phyloP scores from a whole-genome alignment of 2,113 vertebrate genomes.

The Turdus rufiventris region DNA sequence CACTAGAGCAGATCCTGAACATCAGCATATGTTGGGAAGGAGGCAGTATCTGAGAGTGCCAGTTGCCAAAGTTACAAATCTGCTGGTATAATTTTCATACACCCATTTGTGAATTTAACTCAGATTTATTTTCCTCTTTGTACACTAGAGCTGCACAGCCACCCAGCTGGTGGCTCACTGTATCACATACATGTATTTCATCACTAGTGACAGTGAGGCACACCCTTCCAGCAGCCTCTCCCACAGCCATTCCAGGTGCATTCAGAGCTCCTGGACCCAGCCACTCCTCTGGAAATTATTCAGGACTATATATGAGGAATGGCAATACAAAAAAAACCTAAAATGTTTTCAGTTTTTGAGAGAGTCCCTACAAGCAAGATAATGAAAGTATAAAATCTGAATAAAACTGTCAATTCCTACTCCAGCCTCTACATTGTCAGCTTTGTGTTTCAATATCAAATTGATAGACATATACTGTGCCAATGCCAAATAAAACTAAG shows the following conservation, averaged over 20 bases:
- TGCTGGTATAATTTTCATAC: not conserved
- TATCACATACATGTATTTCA: accelerated
- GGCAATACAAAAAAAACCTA: not conserved
- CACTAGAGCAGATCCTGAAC: not conserved
- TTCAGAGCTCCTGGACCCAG: not conserved
- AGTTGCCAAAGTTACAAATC: not conserved
- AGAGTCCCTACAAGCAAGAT: not conserved
- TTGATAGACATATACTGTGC: not conserved
- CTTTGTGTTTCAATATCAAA: not conserved
- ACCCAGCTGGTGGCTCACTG: accelerated
- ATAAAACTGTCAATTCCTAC: not conserved
- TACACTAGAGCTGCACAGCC: not conserved
- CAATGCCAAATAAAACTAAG: not conserved
- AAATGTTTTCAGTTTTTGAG: not conserved
- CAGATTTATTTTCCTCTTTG: not conserved
- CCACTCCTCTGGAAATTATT: not conserved
- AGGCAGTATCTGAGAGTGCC: not conserved
- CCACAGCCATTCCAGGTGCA: not conserved
- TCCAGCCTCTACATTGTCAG: not conserved
- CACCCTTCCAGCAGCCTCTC: not conserved
- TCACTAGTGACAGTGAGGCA: accelerated
- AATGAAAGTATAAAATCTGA: not conserved
- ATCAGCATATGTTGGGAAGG: not conserved
- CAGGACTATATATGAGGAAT: not conserved
- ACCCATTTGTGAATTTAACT: accelerated